Evolutionary conservation across 37 sponge, comb jelly and placozoan species (phyloP), one percentile per base, ranked within the genome.

Genomic region (Spongia lamella): DNA sequence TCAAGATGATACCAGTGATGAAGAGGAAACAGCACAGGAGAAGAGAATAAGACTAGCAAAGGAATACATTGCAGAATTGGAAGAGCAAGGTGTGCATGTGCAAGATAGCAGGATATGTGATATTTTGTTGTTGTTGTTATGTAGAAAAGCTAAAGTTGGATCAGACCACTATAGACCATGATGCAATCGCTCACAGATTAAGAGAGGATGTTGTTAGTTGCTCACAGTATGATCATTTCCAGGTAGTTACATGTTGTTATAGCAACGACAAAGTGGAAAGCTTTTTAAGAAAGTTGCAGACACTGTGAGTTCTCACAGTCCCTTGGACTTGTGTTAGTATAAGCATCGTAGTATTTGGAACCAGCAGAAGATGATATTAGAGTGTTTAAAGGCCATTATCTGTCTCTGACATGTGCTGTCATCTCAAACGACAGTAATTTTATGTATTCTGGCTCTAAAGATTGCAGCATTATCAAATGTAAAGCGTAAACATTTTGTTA

Each of bases 31-130:
- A 19, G 86, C 95, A 21, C 88, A 91, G 38, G 90, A 89, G 72
- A 97, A 97, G 75, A 66, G 95, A 30, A 72, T 97, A 59, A 39
- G 98, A 49, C 83, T 97, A 13, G 95, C 98, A 5, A 97, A 97
- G 69, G 85, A 97, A 78, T 94, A 94, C 68, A 82, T 97, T 1
- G 53, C 78, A 0, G 43, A 87, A 55, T 84, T 97, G 1, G 88
- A 91, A 52, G 77, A 79, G 11, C 62, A 83, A 62, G 91, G 85
- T 89, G 35, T 1, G 63, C 7, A 24, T 34, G 14, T n/a, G n/a
- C n/a, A n/a, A n/a, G n/a, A n/a, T n/a, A n/a, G n/a, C 5, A 50
- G 19, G 54, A 7, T 27, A 38, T 27, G 21, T 75, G 61, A 13
- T 13, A 3, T 2, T 57, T 66, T 24, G 6, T 17, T 9, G 17